phyloP scores from a whole-genome alignment of 2,113 vertebrate genomes.

The Sorex fumeus region DNA sequence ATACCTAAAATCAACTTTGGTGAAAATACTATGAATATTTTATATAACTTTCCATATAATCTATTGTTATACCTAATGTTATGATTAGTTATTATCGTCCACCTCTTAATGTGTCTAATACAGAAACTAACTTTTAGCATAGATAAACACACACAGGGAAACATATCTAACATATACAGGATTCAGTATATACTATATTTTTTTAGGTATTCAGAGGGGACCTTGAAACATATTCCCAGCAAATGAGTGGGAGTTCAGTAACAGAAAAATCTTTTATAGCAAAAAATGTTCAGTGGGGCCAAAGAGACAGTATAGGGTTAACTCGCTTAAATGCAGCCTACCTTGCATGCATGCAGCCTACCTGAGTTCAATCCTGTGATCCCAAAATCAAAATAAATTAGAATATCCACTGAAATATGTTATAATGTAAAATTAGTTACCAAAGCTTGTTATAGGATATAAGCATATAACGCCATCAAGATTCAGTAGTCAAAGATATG shows the following conservation, averaged over 20 bases:
- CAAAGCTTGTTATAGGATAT: background rate
- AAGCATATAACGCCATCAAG: background rate
- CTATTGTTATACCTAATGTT: background rate
- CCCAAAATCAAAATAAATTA: too few relatives aligned
- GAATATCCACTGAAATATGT: background rate
- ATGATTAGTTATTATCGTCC: background rate
- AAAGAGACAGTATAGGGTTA: too few relatives aligned
- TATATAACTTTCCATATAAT: background rate
- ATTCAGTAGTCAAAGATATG: conserved; percentile 30
- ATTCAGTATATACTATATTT: background rate
- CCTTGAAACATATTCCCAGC: background rate
- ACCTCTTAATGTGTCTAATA: background rate
- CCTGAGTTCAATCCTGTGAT: too few relatives aligned
- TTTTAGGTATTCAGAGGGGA: background rate
- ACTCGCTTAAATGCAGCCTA: too few relatives aligned
- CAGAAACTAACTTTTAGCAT: background rate
- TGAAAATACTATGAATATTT: background rate
- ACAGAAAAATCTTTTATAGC: background rate
- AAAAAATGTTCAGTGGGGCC: background rate
- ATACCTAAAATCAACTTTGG: background rate
- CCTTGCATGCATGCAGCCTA: too few relatives aligned
- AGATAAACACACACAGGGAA: background rate
- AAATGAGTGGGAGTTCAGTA: background rate
- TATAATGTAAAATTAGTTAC: background rate
- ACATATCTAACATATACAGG: background rate